phyloP scores from a whole-genome alignment of 2,888 invertebrate species.

The Magallana nippona region DNA sequence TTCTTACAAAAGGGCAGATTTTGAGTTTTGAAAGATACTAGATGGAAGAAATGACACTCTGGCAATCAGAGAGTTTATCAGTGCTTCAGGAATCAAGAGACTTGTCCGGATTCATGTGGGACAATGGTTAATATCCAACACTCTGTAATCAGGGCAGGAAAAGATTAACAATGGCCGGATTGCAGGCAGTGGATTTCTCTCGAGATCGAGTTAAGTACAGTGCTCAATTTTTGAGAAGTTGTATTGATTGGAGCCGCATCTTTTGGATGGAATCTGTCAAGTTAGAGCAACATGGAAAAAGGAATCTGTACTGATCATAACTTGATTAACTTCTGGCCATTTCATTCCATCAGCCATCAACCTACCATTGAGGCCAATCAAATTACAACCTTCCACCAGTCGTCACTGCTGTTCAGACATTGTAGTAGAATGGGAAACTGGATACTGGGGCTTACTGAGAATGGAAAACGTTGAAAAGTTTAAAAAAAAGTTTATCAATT shows the following conservation, averaged over 20 bases:
- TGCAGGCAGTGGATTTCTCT: background rate
- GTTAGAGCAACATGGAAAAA: background rate
- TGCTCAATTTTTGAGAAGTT: conserved; percentile 14
- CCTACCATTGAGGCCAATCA: background rate
- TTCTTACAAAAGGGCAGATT: too few relatives aligned
- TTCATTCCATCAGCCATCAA: conserved; percentile 16
- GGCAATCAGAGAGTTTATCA: too few relatives aligned
- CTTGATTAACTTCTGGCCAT: conserved; percentile 31
- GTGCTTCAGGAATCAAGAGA: too few relatives aligned
- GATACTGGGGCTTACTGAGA: too few relatives aligned
- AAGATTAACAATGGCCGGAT: background rate
- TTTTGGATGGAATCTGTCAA: background rate
- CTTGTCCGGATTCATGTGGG: too few relatives aligned
- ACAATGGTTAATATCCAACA: background rate
- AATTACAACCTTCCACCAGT: background rate
- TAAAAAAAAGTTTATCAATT: too few relatives aligned
- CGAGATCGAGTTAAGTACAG: conserved; percentile 15
- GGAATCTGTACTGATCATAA: conserved; percentile 10
- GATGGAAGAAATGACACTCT: too few relatives aligned
- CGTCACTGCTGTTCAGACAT: too few relatives aligned
- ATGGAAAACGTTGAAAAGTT: too few relatives aligned
- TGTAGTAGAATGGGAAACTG: too few relatives aligned
- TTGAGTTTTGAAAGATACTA: too few relatives aligned
- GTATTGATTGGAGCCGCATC: background rate
- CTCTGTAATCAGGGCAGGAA: background rate